Evolutionary conservation across 2,113 vertebrate genomes (phyloP).

Genomic region (Pholis gunnellus): DNA sequence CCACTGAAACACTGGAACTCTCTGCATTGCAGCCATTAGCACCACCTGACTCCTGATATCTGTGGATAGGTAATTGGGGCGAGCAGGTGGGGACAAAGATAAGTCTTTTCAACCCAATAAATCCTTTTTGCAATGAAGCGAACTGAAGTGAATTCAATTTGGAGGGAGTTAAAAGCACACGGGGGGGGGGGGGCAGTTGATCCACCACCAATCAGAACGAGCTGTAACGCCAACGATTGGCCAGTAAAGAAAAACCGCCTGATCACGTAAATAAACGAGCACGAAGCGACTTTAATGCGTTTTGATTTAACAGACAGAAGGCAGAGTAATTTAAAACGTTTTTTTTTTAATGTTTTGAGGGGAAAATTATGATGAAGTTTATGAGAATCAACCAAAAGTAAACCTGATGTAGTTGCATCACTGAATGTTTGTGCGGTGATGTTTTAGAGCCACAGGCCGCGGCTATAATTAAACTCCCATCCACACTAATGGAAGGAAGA

Average conservation of each 20-base stretch:
- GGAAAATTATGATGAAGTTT: neutral
- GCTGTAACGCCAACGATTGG: constrained; percentile 25
- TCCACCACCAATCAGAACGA: constrained; percentile 60
- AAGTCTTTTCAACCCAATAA: constrained; percentile 71
- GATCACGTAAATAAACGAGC: constrained; percentile 19
- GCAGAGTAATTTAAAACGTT: constrained; percentile 7
- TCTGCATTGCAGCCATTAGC: constrained; percentile 47
- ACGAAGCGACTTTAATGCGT: neutral
- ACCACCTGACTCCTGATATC: constrained; percentile 45
- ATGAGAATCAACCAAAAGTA: neutral
- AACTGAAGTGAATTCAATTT: constrained; percentile 68
- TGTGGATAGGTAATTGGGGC: constrained; percentile 60
- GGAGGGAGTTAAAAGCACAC: constrained; percentile 36
- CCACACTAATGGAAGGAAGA: constrained; percentile 68
- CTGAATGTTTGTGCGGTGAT: constrained; percentile 18
- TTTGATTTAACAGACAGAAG: constrained; percentile 8
- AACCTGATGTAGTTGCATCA: neutral
- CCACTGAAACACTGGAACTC: neutral
- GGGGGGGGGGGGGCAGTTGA: constrained; percentile 27
- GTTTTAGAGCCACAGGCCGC: constrained; percentile 62
- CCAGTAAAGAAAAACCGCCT: neutral
- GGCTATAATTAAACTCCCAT: constrained; percentile 64
- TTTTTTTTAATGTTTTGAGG: neutral
- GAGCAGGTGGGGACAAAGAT: constrained; percentile 69
- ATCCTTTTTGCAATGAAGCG: constrained; percentile 59